These are phyloP conservation scores for Albula goreensis DNA, from an alignment of 2,113 vertebrate genomes.

Conservation along the genomic window DNA sequence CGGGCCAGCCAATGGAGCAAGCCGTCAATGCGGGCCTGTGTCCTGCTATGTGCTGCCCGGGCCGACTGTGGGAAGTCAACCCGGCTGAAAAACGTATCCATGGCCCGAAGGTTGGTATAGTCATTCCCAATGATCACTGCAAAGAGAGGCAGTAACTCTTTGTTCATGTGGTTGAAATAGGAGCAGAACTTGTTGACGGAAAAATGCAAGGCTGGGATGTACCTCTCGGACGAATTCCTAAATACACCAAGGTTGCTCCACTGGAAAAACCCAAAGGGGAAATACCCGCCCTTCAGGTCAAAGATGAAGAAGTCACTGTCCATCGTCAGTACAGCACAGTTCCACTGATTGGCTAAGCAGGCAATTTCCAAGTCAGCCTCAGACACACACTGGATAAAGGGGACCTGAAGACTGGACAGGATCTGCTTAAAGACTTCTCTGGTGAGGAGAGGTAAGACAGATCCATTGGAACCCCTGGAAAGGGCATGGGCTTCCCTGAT, in stretches of 20 bases:
- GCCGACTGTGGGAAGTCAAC: conserved; percentile 41
- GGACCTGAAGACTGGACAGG: conserved; percentile 70
- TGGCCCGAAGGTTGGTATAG: conserved; percentile 59
- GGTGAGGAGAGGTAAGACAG: conserved; percentile 77
- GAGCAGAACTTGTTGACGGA: conserved; percentile 70
- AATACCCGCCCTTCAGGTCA: conserved; percentile 82
- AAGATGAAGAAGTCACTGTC: conserved; percentile 96
- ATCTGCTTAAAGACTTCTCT: conserved; percentile 81
- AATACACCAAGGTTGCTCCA: conserved; percentile 70
- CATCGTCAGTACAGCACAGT: conserved; percentile 84
- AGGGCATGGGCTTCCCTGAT: conserved; percentile 76
- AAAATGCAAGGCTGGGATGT: conserved; percentile 77
- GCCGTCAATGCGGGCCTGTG: conserved; percentile 67
- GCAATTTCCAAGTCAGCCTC: conserved; percentile 92
- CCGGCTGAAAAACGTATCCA: conserved; percentile 66
- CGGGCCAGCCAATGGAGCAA: conserved; percentile 82
- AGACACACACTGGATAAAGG: conserved; percentile 81
- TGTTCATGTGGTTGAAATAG: conserved; percentile 70
- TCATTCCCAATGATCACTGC: conserved; percentile 88
- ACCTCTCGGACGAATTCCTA: conserved; percentile 57
- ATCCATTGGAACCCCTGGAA: conserved; percentile 68
- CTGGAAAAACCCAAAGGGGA: conserved; percentile 80
- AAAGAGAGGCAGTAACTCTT: conserved; percentile 79
- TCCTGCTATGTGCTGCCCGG: conserved; percentile 44
- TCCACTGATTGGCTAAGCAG: conserved; percentile 85